Conservation (phyloP, 1,140 invertebrate species). For the Antheraea mylitta region DNA sequence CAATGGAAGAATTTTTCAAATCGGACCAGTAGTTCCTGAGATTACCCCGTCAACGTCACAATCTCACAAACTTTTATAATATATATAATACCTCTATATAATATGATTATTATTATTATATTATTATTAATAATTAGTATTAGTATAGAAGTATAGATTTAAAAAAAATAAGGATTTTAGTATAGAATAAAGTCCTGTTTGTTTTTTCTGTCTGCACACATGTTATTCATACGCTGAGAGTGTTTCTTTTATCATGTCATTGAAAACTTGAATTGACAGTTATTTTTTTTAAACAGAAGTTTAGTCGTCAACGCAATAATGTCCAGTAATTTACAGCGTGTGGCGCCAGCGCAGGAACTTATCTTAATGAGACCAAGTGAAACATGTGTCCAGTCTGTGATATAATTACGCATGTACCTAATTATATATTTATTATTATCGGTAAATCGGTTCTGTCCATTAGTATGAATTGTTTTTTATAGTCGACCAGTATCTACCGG, state of each 20-base stretch:
- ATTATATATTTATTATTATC: neutral
- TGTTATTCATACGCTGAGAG: too few relatives aligned
- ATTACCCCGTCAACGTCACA: too few relatives aligned
- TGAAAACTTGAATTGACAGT: conserved; percentile 13
- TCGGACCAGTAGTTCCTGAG: too few relatives aligned
- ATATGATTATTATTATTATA: too few relatives aligned
- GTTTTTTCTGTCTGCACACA: too few relatives aligned
- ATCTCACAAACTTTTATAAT: too few relatives aligned
- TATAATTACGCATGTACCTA: conserved; percentile 10
- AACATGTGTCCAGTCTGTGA: conserved; percentile 33
- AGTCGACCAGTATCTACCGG: neutral
- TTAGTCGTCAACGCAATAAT: conserved; percentile 20
- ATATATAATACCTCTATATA: too few relatives aligned
- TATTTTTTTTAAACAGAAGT: conserved; percentile 22
- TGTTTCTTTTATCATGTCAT: neutral
- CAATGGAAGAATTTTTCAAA: too few relatives aligned
- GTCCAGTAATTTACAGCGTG: conserved; percentile 30
- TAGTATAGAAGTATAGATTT: too few relatives aligned
- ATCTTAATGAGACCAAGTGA: conserved; percentile 31
- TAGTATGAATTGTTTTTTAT: neutral
- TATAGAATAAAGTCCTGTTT: too few relatives aligned
- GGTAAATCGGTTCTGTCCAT: neutral
- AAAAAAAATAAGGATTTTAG: too few relatives aligned
- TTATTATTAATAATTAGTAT: too few relatives aligned
- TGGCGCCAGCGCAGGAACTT: conserved; percentile 44